Percentiles rank a stretch among this genome's conserved stretches.
phyloP scores from a whole-genome alignment of 2,113 vertebrate species.

The Corythornis cristatus region DNA sequence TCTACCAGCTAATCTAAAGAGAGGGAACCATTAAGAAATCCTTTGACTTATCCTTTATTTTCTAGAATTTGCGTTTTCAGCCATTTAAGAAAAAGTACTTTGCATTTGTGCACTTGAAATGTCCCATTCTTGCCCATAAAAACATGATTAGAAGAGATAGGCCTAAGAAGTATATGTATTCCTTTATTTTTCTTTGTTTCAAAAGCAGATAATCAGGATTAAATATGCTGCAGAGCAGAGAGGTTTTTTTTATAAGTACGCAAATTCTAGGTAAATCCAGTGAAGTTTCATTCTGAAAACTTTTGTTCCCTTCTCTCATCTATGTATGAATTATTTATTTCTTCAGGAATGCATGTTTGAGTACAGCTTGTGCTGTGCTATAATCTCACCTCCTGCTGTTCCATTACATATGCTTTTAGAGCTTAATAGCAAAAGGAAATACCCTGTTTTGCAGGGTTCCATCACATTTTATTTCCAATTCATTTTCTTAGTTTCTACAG shows the following conservation, averaged over 20 bases:
- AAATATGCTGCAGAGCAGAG: not conserved
- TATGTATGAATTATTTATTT: not conserved
- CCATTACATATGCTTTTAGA: not conserved
- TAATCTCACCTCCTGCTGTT: not conserved
- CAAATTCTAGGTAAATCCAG: not conserved
- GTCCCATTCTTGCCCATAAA: not conserved
- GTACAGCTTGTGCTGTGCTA: not conserved
- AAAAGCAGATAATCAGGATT: conserved; percentile 11
- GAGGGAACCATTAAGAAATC: not conserved
- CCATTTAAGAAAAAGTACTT: not conserved
- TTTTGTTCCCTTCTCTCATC: not conserved
- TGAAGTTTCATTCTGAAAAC: not conserved
- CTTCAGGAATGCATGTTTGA: not conserved
- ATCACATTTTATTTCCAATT: not conserved
- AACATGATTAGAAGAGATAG: not conserved
- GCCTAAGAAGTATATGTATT: not conserved
- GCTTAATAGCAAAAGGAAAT: not conserved
- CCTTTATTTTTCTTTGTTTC: not conserved
- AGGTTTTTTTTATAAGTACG: not conserved
- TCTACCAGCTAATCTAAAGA: not conserved
- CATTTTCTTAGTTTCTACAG: not conserved
- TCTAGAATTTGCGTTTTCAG: not conserved
- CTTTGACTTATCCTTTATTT: not conserved
- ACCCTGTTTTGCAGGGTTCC: not conserved
- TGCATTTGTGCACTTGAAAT: not conserved